phyloP scores from a whole-genome alignment of 2,797 vertebrate species.

The Apodemus agrarius region DNA sequence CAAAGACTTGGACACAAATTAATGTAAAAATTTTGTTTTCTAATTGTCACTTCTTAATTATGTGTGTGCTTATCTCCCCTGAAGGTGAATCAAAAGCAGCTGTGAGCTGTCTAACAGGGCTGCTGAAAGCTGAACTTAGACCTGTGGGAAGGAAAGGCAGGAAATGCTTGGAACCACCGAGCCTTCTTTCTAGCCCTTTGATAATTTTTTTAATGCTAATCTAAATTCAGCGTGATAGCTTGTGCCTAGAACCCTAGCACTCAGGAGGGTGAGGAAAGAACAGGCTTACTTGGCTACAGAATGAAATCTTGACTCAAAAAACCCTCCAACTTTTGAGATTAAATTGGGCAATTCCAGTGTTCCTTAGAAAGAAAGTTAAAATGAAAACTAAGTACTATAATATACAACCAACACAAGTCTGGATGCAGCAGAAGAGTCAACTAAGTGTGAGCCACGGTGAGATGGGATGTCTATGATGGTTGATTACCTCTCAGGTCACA shows the following conservation, averaged over 20 bases:
- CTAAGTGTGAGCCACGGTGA: neutral
- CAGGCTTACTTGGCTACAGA: neutral
- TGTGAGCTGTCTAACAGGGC: neutral
- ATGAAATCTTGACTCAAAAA: neutral
- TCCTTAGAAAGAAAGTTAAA: constrained; percentile 28
- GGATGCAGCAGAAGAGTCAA: neutral
- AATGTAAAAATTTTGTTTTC: neutral
- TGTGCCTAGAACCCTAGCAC: neutral
- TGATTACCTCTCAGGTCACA: neutral
- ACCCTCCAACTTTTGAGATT: neutral
- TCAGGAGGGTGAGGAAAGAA: neutral
- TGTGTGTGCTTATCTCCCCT: neutral
- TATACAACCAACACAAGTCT: neutral
- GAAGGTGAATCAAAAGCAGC: neutral
- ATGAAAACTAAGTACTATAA: constrained; percentile 29
- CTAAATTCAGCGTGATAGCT: neutral
- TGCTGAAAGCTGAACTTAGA: neutral
- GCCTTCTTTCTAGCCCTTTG: neutral
- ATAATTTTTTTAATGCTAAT: neutral
- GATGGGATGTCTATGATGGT: neutral
- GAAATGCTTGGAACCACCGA: neutral
- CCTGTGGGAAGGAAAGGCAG: neutral
- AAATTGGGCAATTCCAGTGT: neutral
- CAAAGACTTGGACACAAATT: neutral
- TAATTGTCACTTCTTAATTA: neutral